Conservation (phyloP, 2,888 invertebrate species). For the Sesia apiformis region DNA sequence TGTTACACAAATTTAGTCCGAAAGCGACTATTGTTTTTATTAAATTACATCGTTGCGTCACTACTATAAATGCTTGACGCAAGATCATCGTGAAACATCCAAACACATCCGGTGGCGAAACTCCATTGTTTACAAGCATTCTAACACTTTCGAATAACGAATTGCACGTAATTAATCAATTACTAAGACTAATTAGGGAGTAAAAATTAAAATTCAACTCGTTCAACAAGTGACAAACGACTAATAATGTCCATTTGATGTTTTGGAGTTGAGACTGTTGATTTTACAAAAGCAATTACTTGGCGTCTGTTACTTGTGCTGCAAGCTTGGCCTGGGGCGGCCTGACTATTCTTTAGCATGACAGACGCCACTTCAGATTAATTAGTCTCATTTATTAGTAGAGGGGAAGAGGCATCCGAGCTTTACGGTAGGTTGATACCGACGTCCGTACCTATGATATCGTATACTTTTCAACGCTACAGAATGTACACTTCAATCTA, state of each 20-base stretch:
- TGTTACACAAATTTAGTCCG: slow-evolving; percentile 16
- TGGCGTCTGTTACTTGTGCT: slow-evolving; percentile 38
- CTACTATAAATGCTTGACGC: background rate
- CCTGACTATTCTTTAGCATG: slow-evolving; percentile 60
- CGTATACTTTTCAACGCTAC: background rate
- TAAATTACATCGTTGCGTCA: slow-evolving; percentile 13
- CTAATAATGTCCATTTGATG: slow-evolving; percentile 24
- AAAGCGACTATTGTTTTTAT: slow-evolving; percentile 36
- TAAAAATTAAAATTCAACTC: slow-evolving; percentile 21
- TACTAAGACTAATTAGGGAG: slow-evolving; percentile 18
- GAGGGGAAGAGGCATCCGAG: slow-evolving; percentile 36
- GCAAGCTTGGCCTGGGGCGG: slow-evolving; percentile 24
- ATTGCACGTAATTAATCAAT: slow-evolving; percentile 3
- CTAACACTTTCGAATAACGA: slow-evolving; percentile 1
- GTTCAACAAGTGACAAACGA: slow-evolving; percentile 28
- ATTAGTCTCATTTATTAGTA: slow-evolving; percentile 60
- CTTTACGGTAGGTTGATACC: slow-evolving; percentile 16
- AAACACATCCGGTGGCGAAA: slow-evolving; percentile 1
- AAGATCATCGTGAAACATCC: slow-evolving; percentile 1
- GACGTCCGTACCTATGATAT: slow-evolving; percentile 3
- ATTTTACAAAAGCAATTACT: slow-evolving; percentile 64
- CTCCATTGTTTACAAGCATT: background rate
- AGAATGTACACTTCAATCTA: background rate
- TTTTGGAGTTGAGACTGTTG: slow-evolving; percentile 26
- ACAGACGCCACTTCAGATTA: slow-evolving; percentile 64